Conservation (phyloP, 2,113 vertebrate species). For the Microcebus ravelobensis region DNA sequence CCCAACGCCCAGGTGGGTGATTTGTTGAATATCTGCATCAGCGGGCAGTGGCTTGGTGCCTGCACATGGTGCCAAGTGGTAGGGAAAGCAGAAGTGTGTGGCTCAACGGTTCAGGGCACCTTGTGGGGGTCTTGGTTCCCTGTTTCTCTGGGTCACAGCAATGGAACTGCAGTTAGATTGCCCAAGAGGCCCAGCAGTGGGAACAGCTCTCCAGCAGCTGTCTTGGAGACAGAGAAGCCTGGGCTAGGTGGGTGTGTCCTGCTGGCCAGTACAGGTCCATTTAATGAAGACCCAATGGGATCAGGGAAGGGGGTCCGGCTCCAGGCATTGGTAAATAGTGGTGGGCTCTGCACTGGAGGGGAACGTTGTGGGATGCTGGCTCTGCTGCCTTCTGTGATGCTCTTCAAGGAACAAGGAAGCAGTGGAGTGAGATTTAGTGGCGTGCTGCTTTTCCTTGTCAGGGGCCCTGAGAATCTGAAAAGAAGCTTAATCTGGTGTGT, state of each 20-base stretch:
- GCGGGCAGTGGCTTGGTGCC: not conserved
- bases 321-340: not conserved
- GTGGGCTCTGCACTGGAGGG: not conserved
- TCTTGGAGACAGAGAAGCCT: not conserved
- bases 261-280: not conserved
- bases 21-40: not conserved
- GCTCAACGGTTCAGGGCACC: not conserved
- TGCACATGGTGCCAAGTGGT: not conserved
- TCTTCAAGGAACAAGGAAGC: not conserved
- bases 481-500: not conserved
- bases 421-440: not conserved
- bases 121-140: not conserved
- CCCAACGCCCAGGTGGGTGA: not conserved
- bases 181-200: rapidly evolving
- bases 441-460: not conserved
- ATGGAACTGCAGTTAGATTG: not conserved
- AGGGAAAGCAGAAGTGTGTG: constrained; percentile 73
- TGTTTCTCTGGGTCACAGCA: not conserved
- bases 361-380: not conserved
- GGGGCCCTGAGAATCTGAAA: not conserved
- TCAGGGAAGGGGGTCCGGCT: not conserved
- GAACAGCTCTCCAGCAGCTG: not conserved
- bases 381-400: not conserved
- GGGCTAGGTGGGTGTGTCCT: not conserved
- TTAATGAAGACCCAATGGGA: not conserved